These are phyloP conservation scores for Melolontha melolontha DNA, from an alignment of 2,888 invertebrate species.

Conservation along the genomic window DNA sequence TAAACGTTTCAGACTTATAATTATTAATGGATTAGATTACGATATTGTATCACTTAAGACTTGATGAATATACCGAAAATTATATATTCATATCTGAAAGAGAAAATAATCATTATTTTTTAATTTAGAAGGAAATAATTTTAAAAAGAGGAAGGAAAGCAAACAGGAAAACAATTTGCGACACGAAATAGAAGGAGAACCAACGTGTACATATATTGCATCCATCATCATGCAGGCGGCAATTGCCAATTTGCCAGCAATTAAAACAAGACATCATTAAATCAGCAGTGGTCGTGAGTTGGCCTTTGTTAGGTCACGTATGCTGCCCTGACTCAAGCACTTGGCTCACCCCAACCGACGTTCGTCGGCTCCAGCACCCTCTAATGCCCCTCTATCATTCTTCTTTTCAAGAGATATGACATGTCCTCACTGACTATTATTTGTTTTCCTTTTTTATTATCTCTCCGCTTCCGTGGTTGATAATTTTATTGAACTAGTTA, in stretches of 20 bases:
- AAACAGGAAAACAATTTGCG: no score
- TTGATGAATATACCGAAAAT: no score
- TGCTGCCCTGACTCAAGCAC: constrained; percentile 53
- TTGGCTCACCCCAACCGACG: constrained; percentile 49
- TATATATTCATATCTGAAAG: no score
- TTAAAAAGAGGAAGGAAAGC: no score
- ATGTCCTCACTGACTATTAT: constrained; percentile 70
- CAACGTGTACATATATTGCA: constrained; percentile 1
- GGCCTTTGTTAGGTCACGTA: constrained; percentile 67
- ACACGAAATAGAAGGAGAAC: no score
- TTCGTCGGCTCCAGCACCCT: constrained; percentile 48
- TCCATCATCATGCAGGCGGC: constrained; percentile 49
- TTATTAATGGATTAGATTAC: no score
- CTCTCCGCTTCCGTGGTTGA: neutral
- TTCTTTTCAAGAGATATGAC: constrained; percentile 54
- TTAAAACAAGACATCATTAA: constrained; percentile 67
- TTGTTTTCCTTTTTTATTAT: constrained; percentile 39
- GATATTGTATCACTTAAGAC: no score
- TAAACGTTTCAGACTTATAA: no score
- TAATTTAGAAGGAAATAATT: no score
- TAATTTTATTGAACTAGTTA: no score
- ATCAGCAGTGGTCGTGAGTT: constrained; percentile 63
- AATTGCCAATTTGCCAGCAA: constrained; percentile 67
- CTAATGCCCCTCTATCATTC: constrained; percentile 45
- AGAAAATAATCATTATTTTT: no score